Conservation (phyloP, 2,113 vertebrate genomes). For the Aramus guarauna region DNA sequence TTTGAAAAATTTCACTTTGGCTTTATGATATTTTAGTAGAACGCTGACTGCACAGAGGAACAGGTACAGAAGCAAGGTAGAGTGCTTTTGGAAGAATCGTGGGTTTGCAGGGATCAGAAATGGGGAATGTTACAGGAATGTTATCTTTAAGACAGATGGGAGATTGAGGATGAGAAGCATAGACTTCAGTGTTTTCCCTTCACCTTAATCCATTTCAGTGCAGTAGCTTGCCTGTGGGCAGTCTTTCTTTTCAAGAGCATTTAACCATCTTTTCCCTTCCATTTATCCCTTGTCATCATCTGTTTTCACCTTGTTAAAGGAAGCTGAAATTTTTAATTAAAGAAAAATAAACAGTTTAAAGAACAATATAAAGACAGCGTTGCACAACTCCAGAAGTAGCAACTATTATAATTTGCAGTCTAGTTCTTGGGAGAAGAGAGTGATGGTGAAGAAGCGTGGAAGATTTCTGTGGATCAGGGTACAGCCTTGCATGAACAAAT, state of each 20-base stretch:
- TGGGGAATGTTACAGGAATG: background rate
- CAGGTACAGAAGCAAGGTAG: background rate
- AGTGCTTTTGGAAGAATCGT: background rate
- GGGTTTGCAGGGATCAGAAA: background rate
- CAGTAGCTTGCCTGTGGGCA: background rate
- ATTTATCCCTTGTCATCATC: background rate
- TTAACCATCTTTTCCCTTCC: background rate
- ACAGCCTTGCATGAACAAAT: background rate
- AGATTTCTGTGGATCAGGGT: background rate
- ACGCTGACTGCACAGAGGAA: background rate
- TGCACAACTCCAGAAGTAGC: background rate
- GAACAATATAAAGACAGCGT: background rate
- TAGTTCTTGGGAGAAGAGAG: background rate
- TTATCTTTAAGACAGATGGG: background rate
- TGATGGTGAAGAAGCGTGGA: background rate
- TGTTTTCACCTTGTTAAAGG: background rate
- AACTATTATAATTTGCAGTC: background rate
- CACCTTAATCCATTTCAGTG: background rate
- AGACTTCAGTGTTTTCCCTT: background rate
- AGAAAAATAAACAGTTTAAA: background rate
- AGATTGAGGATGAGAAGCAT: background rate
- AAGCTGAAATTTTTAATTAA: background rate
- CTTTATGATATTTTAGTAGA: background rate
- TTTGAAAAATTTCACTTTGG: background rate
- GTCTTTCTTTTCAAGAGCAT: background rate